Evolutionary conservation across 2,797 vertebrate genomes (phyloP).

Genomic region (Gymnoscopelus microlampas): DNA sequence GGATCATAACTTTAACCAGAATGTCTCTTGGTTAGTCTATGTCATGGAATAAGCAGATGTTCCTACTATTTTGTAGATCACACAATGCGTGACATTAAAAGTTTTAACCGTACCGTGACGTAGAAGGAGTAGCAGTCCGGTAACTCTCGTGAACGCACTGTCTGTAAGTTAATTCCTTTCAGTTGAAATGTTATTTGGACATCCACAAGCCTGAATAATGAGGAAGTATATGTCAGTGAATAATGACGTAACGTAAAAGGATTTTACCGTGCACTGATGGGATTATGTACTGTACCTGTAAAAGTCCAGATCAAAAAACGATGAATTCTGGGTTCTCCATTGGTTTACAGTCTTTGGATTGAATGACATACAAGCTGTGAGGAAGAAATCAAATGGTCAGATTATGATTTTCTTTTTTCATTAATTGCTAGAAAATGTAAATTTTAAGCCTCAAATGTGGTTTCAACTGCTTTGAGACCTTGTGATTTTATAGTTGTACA

Average conservation of each 20-base stretch:
- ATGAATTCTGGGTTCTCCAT: constrained; percentile 70
- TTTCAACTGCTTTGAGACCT: background rate
- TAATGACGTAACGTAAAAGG: background rate
- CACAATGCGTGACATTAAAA: background rate
- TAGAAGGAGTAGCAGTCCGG: constrained; percentile 94
- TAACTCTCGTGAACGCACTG: constrained; percentile 86
- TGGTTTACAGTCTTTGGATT: constrained; percentile 60
- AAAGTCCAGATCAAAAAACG: constrained; percentile 81
- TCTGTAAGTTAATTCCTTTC: constrained; percentile 94
- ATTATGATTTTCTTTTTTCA: background rate
- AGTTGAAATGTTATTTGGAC: constrained; percentile 89
- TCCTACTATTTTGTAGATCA: background rate
- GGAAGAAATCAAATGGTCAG: background rate
- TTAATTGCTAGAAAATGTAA: no score
- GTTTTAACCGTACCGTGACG: constrained; percentile 81
- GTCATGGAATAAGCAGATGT: background rate
- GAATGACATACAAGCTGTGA: constrained; percentile 71
- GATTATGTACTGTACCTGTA: constrained; percentile 74
- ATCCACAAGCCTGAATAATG: constrained; percentile 84
- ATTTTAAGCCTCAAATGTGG: no score
- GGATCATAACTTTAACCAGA: no score
- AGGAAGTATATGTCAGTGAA: constrained; percentile 49
- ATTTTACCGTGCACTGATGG: background rate
- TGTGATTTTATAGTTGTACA: background rate
- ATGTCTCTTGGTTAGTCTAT: background rate